Base-by-base conservation (phyloP, 1,140 invertebrate genomes). In the Pygmarrhopalites habei region DNA sequence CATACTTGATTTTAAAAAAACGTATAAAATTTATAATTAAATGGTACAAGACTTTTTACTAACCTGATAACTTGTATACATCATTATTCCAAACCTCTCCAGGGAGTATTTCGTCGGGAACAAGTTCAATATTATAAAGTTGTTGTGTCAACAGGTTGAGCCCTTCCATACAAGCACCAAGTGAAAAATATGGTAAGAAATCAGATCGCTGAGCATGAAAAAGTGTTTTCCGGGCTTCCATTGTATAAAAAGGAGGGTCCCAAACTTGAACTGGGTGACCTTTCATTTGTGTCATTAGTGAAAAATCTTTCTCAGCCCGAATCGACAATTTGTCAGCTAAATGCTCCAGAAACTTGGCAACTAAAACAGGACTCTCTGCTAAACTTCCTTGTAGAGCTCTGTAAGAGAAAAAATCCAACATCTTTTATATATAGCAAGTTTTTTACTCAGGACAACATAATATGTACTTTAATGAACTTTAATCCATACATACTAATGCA, bases 151-250 rank as follows among this genome's bases (percentile, higher is more conserved):
- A 76, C 71, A 85, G 82, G 76, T 93, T 92, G 2, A 98, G 76
- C 0, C 95, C 95, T 72, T 98, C 92, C 92, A 98, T 98, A 72
- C 94, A 96, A 55, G 84, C 82, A 10, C 95, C 95, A 0, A 98
- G 78, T 0, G 93, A 95, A 75, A 98, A 95, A 74, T 95, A 98
- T 0, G 90, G 87, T 41, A 85, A 79, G 72, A 87, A 89, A 71
- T 92, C 87, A 30, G 75, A 74, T 43, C 79, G 79, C 1, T 82
- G 82, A 2, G 83, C 81, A 64, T 87, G 81, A 0, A 90, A 78
- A 72, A 85, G 82, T 47, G 83, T 78, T 10, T 80, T 82, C 73
- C 87, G 89, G 0, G 86, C 83, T 73, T 85, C 84, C 1, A 83
- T 79, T 0, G 82, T 86, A 65, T 86, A 88, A 76, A 91, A 93